These are phyloP conservation scores for Seira sanloemensis DNA, from an alignment of 2,888 invertebrate species.

Conservation along the genomic window DNA sequence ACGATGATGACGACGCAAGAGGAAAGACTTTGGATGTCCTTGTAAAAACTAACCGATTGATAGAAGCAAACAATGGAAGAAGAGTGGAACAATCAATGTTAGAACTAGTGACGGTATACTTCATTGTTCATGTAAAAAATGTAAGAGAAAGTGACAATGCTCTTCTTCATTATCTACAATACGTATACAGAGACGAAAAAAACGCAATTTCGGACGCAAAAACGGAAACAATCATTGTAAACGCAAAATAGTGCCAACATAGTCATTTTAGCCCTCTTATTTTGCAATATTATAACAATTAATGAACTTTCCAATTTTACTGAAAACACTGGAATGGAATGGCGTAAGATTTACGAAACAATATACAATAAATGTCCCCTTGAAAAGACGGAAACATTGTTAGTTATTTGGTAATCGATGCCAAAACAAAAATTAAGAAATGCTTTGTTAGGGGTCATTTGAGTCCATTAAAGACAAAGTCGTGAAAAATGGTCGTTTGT, in stretches of 20 bases:
- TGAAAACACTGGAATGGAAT: not conserved
- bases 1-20: not conserved
- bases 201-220: not conserved
- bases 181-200: not conserved
- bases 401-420: not conserved
- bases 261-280: slow-evolving; percentile 45
- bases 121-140: slow-evolving; percentile 11
- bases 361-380: no score
- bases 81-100: slow-evolving; percentile 17
- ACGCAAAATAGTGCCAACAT: slow-evolving; percentile 28
- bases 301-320: slow-evolving; percentile 22
- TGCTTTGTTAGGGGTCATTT: no score
- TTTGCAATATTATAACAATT: slow-evolving; percentile 40
- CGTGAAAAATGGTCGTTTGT: no score
- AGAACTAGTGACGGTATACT: slow-evolving; percentile 35
- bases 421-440: slow-evolving; percentile 14
- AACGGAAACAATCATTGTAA: not conserved
- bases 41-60: slow-evolving; percentile 37
- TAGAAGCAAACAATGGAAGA: no score
- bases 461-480: no score
- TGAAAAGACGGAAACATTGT: no score
- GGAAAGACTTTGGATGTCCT: not conserved
- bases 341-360: no score
- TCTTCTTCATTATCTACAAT: not conserved
- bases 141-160: slow-evolving; percentile 8